A percentile compares a stretch with the other conserved stretches of the same genome.
Evolutionary conservation across 1,140 invertebrate genomes (phyloP).

Genomic region (Steinernema feltiae): DNA sequence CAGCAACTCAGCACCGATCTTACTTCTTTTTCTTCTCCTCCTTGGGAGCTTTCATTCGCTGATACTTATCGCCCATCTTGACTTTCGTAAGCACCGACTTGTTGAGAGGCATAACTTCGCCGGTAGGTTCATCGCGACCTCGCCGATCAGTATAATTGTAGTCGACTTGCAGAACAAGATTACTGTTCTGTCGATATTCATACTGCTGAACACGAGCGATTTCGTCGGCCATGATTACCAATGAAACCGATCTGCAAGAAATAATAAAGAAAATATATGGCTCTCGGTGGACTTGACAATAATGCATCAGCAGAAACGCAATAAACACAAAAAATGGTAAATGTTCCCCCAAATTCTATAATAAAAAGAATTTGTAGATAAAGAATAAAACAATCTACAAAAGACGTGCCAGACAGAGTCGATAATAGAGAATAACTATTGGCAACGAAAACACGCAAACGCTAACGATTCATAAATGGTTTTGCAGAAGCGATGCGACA

Average conservation of each 20-base stretch:
- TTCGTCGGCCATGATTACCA: conserved; percentile 82
- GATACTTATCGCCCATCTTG: conserved; percentile 87
- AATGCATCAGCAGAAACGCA: too few relatives aligned
- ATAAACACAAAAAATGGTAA: too few relatives aligned
- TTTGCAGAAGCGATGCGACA: too few relatives aligned
- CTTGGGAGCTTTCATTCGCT: conserved; percentile 71
- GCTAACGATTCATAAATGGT: too few relatives aligned
- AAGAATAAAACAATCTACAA: too few relatives aligned
- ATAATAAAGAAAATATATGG: background rate
- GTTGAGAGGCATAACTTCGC: conserved; percentile 84
- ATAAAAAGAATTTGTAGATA: too few relatives aligned
- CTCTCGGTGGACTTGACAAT: too few relatives aligned
- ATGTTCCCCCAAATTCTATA: too few relatives aligned
- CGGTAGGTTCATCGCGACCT: conserved; percentile 95
- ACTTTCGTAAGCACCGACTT: conserved; percentile 83
- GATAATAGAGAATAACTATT: too few relatives aligned
- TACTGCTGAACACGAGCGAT: conserved; percentile 94
- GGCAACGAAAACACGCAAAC: too few relatives aligned
- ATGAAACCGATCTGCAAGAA: background rate
- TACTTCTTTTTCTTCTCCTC: conserved; percentile 75
- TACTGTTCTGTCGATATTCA: conserved; percentile 99
- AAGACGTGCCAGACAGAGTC: too few relatives aligned
- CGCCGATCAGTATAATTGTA: conserved; percentile 90
- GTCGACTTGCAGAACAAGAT: conserved; percentile 98
- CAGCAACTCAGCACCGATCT: background rate